Conservation (phyloP, 2,797 vertebrate species). For the Bucorvus abyssinicus region DNA sequence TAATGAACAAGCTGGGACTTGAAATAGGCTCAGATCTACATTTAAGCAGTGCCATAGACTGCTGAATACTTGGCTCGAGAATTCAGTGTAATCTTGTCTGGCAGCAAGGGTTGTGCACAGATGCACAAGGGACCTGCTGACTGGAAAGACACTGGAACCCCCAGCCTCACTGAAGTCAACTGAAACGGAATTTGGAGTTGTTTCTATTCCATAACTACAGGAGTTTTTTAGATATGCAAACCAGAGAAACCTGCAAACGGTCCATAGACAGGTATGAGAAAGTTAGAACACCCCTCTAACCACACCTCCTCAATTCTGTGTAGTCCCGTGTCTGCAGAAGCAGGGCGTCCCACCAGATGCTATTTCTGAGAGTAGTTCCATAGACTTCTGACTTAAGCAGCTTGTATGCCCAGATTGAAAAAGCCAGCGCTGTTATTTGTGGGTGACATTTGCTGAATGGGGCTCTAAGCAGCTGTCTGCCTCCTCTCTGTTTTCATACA, state of each 20-base stretch:
- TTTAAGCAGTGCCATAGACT: neutral
- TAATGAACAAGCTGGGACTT: conserved; percentile 21
- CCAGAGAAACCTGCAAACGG: neutral
- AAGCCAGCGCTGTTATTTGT: neutral
- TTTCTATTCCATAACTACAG: neutral
- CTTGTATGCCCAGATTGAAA: neutral
- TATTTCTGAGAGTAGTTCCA: neutral
- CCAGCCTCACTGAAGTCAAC: neutral
- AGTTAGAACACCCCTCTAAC: neutral
- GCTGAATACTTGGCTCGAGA: neutral
- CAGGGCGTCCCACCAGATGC: neutral
- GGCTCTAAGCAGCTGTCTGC: neutral
- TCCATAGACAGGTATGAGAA: neutral
- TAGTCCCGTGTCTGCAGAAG: neutral
- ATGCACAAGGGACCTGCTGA: neutral
- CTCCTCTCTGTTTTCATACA: neutral
- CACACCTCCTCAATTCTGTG: neutral
- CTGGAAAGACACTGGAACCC: neutral
- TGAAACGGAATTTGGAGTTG: neutral
- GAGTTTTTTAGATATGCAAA: neutral
- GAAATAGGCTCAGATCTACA: neutral
- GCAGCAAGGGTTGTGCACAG: neutral
- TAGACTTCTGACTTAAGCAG: neutral
- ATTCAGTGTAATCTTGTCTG: neutral
- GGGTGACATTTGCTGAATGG: neutral